phyloP scores from a whole-genome alignment of 2,113 vertebrate species.

The Campylorhamphus procurvoides region DNA sequence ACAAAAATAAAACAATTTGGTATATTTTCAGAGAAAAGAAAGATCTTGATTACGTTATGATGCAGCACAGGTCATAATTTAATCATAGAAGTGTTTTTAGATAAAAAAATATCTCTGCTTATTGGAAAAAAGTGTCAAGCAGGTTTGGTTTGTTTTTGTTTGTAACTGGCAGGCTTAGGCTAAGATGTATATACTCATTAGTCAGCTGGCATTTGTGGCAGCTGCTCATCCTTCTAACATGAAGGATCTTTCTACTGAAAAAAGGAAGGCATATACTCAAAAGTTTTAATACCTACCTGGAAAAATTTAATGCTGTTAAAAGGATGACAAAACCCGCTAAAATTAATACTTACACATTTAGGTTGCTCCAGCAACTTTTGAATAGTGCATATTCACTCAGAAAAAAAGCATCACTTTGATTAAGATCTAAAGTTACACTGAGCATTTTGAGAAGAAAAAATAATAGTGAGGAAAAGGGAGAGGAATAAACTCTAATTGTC shows the following conservation, averaged over 20 bases:
- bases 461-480: background rate
- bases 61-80: background rate
- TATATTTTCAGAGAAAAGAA: background rate
- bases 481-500: background rate
- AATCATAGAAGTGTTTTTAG: background rate
- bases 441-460: background rate
- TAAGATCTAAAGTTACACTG: background rate
- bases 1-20: background rate
- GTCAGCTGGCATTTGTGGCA: background rate
- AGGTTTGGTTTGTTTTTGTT: background rate
- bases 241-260: background rate
- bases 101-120: background rate
- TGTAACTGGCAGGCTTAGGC: background rate
- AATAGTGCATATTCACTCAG: background rate
- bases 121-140: background rate
- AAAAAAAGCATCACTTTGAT: background rate
- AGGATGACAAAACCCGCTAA: background rate
- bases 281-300: background rate
- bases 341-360: background rate
- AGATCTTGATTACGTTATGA: background rate
- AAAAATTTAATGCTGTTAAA: background rate
- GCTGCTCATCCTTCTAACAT: background rate
- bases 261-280: background rate
- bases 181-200: background rate
- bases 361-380: background rate